These are phyloP conservation scores for Sprattus sprattus DNA, from an alignment of 2,113 vertebrate species.

Conservation along the genomic window DNA sequence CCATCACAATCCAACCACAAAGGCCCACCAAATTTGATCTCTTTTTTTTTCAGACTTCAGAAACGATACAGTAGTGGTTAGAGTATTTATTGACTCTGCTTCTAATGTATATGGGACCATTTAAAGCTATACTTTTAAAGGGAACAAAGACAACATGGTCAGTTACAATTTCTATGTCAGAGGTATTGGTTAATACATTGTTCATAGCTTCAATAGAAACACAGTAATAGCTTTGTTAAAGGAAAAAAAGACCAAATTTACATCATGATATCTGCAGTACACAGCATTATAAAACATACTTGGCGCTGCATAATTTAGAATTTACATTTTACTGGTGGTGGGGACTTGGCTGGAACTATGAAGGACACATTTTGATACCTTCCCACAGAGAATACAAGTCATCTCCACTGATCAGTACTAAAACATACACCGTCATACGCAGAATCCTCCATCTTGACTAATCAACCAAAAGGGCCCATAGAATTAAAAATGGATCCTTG, in stretches of 20 bases:
- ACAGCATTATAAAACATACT: conserved; percentile 11
- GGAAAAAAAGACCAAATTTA: conserved; percentile 29
- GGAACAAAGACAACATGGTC: conserved; percentile 28
- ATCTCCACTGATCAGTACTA: background rate
- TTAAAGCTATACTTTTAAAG: conserved; percentile 14
- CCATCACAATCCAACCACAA: background rate
- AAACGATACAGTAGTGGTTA: conserved; percentile 24
- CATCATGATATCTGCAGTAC: conserved; percentile 7
- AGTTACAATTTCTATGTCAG: conserved; percentile 39
- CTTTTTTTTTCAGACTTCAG: conserved; percentile 43
- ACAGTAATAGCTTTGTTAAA: conserved; percentile 49
- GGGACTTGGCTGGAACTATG: background rate
- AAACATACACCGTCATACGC: background rate
- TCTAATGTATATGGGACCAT: conserved; percentile 18
- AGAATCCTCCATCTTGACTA: background rate
- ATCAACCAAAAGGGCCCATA: background rate
- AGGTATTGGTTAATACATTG: conserved; percentile 42
- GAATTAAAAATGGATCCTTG: background rate
- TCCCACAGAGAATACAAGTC: background rate
- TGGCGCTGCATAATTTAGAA: background rate
- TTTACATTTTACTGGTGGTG: background rate
- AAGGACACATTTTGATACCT: background rate
- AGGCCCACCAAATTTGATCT: conserved; percentile 44
- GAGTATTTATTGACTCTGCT: conserved; percentile 15
- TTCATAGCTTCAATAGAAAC: conserved; percentile 42